Base-by-base conservation (phyloP, 2,797 vertebrate genomes). In the Phylloscopus collybita region DNA sequence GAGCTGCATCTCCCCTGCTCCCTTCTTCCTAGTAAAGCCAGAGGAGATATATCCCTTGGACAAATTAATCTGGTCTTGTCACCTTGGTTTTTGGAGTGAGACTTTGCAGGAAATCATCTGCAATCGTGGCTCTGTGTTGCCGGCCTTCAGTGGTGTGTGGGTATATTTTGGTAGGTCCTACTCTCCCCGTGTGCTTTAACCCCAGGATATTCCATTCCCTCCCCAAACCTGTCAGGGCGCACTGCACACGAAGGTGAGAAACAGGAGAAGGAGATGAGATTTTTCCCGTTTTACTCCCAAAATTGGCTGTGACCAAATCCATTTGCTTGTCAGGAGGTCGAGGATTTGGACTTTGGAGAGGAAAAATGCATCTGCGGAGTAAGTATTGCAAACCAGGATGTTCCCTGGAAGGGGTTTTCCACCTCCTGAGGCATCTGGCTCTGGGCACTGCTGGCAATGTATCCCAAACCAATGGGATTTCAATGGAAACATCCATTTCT, bases 241-340 rank as follows among this genome's bases (percentile, higher is more conserved):
- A 13, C 36, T 76, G 44, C 57, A 26, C 38, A 8, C n/a, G 29
- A 1, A 38, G 57, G 38, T 38, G 20, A 67, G 60, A 67, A 30
- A n/a, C n/a, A 86, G 64, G 10, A 61, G 87, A 29, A 56, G 30
- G n/a, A 62, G n/a, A 29, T 53, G 44, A 17, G 44, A 38, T 26
- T 69, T 67, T 79, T 17, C 7, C 11, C 10, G 11, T 19, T 60
- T 84, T 42, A 13, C 8, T 49, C 49, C 18, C 13, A 2, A 1
- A 74, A 17, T 34, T 47, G 26, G 1, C 56, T 59, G 38, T 7
- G 45, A 34, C 30, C 66, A 79, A 69, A 73, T 49, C 20, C 30
- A 47, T 66, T 70, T 38, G 47, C 36, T 86, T 6, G 0, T 21
- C 1, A 6, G 20, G 45, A 80, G 60, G 49, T 27, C 0, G 1